Evolutionary conservation across 2,888 invertebrate genomes (phyloP).

Genomic region (Cantharis lateralis): DNA sequence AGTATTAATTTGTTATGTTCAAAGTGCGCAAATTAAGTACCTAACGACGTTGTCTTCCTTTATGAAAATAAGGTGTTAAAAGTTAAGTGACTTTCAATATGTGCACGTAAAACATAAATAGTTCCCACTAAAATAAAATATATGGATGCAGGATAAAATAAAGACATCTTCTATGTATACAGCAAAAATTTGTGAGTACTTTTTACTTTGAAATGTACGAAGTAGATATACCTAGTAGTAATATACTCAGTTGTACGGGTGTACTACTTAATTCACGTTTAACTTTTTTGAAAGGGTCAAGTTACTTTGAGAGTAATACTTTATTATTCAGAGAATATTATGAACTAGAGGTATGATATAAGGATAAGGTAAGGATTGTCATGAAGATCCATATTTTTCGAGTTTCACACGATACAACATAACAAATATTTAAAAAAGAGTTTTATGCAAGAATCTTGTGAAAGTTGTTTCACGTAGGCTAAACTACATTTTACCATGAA

Average conservation of each 20-base stretch:
- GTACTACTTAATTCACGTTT: neutral
- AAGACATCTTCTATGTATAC: slow-evolving; percentile 9
- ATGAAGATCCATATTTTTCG: neutral
- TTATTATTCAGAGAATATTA: neutral
- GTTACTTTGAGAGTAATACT: neutral
- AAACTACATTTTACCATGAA: neutral
- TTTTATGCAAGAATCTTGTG: slow-evolving; percentile 27
- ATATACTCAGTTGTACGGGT: neutral
- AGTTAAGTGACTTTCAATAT: slow-evolving; percentile 15
- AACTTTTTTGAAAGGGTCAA: neutral
- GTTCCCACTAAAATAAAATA: neutral
- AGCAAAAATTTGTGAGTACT: slow-evolving; percentile 17
- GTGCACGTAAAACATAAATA: slow-evolving; percentile 11
- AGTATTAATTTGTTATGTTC: neutral
- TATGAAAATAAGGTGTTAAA: neutral
- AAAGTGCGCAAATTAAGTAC: neutral
- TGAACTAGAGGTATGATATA: too few species aligned
- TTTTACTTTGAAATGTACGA: neutral
- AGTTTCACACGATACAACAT: neutral
- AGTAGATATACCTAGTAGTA: neutral
- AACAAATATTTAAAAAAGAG: slow-evolving; percentile 4
- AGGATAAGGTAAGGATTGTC: too few species aligned
- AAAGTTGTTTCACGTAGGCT: slow-evolving; percentile 15
- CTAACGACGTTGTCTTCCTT: neutral
- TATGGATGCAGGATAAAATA: slow-evolving; percentile 17